phyloP scores from a whole-genome alignment of 2,113 vertebrate species.

The Vanacampus margaritifer region DNA sequence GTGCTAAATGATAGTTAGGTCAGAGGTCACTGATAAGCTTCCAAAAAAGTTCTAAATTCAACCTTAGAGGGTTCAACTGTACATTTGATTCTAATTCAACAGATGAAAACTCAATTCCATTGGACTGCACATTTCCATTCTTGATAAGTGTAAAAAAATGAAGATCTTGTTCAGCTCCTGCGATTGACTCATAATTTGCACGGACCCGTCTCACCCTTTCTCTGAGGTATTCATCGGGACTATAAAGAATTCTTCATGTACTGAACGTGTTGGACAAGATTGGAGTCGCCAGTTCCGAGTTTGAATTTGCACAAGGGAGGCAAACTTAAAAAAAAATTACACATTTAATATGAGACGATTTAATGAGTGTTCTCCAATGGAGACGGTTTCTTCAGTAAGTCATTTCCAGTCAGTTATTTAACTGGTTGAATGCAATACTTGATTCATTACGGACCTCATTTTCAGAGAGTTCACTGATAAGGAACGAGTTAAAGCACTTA shows the following conservation, averaged over 20 bases:
- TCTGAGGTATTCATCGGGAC: neutral
- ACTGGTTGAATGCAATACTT: too few relatives aligned
- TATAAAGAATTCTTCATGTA: neutral
- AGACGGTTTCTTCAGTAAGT: too few relatives aligned
- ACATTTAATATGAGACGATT: too few relatives aligned
- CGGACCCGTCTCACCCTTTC: neutral
- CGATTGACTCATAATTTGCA: neutral
- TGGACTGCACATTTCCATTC: neutral
- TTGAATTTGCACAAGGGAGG: too few relatives aligned
- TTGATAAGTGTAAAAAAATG: neutral
- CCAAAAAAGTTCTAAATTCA: neutral
- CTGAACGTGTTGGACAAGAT: neutral
- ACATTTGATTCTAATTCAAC: neutral
- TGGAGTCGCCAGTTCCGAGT: neutral
- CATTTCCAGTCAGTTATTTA: too few relatives aligned
- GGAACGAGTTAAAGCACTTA: too few relatives aligned
- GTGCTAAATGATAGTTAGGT: too few relatives aligned
- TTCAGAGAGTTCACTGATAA: too few relatives aligned
- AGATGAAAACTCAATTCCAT: neutral
- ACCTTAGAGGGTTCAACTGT: neutral
- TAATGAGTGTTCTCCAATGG: too few relatives aligned
- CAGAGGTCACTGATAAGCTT: neutral
- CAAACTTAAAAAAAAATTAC: too few relatives aligned
- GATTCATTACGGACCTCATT: too few relatives aligned
- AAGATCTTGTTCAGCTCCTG: neutral